Evolutionary conservation across 2,888 invertebrate species (phyloP).

Genomic region (Sinodicranocentrus sp.): DNA sequence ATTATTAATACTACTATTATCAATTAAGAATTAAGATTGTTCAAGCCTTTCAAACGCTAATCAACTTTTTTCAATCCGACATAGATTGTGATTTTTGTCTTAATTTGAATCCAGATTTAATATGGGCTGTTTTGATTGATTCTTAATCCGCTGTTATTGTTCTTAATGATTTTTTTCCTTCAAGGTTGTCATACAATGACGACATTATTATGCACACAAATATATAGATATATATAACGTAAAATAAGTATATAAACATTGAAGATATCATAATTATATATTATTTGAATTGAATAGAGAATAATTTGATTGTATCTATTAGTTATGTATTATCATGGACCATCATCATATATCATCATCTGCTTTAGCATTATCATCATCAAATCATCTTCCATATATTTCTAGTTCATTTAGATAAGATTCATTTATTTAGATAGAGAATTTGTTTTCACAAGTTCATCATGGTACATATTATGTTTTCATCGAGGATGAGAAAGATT

Average conservation of each 20-base stretch:
- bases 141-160: conserved; percentile 29
- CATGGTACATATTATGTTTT: too few species aligned
- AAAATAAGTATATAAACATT: conserved; percentile 36
- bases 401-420: too few species aligned
- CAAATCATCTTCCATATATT: background rate
- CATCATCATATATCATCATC: conserved; percentile 3
- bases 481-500: too few species aligned
- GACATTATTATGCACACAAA: conserved; percentile 11
- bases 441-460: too few species aligned
- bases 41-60: conserved; percentile 25
- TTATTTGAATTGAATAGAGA: background rate
- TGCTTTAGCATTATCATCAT: background rate
- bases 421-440: too few species aligned
- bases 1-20: conserved; percentile 8
- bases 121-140: conserved; percentile 24
- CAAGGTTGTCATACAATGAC: conserved; percentile 31
- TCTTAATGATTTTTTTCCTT: conserved; percentile 26
- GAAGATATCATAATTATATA: conserved; percentile 22
- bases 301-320: conserved; percentile 5
- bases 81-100: conserved; percentile 22
- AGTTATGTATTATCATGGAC: background rate
- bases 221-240: conserved; percentile 18
- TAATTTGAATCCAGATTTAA: conserved; percentile 25
- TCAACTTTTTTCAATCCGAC: conserved; percentile 21
- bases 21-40: background rate